These are phyloP conservation scores for Cranoglanis bouderius DNA, from an alignment of 2,113 vertebrate genomes.

Conservation along the genomic window DNA sequence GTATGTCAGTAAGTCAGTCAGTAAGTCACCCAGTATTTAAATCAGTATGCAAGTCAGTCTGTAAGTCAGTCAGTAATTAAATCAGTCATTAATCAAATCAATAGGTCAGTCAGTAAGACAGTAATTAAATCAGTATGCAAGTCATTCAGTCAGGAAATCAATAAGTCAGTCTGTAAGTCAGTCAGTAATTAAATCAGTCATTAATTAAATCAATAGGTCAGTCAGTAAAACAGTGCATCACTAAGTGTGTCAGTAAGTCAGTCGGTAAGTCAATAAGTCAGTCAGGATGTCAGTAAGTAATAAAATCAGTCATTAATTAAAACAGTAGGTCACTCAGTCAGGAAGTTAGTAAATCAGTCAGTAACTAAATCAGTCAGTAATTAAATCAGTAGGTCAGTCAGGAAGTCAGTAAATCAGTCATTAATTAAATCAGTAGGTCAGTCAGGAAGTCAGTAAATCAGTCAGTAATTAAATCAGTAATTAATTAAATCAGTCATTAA, in stretches of 20 bases:
- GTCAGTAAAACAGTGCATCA: background rate
- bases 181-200: background rate
- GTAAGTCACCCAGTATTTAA: background rate
- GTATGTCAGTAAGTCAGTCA: background rate
- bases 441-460: background rate
- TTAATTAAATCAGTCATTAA: too few species aligned
- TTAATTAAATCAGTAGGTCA: background rate
- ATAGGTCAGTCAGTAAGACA: background rate
- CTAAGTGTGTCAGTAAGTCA: background rate
- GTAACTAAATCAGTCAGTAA: too few species aligned
- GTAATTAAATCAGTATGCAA: too few species aligned
- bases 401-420: background rate
- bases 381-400: background rate
- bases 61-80: background rate
- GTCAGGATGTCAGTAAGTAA: background rate
- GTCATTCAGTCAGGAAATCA: background rate
- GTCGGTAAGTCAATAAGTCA: background rate
- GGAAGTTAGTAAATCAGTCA: background rate
- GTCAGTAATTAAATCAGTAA: background rate
- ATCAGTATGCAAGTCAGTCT: background rate
- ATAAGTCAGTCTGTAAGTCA: background rate
- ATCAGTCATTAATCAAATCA: background rate
- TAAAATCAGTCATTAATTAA: background rate
- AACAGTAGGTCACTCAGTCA: background rate
- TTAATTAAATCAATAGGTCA: background rate